Evolutionary conservation across 2,888 invertebrate species (phyloP), one percentile per base, ranked within the genome.

Genomic region (Andrena camellia): DNA sequence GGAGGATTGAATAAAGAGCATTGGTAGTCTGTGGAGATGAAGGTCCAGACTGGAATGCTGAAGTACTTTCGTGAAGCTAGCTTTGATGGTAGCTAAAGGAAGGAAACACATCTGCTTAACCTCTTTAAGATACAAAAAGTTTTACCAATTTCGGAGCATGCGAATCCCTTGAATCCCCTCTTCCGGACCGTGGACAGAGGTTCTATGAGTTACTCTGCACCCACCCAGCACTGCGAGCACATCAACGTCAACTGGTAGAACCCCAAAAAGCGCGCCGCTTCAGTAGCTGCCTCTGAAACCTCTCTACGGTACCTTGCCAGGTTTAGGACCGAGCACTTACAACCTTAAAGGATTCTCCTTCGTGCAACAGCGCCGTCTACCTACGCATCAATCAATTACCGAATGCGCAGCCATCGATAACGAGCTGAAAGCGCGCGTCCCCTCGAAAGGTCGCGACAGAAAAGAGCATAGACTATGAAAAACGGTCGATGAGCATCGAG

Each of bases 401-500:
- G 17, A 67, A 62, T 68, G 26, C 67, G 42, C 33, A 5, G 17
- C 79, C 54, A 62, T 67, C 78, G 67, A 72, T 81, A 81, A 79
- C 50, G 57, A 79, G 67, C 62, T 72, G 54, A 72, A 68, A 72
- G 72, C 79, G n/a, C 17, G 13, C 17, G 57, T 48, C 54, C 26
- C 35, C 54, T 54, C 52, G 54, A 68, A 23, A 66, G 62, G 62
- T 20, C 52, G 54, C 29, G 67, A 60, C 64, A 23, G 71, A 68
- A 83, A 83, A 86, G 75, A 75, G 83, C 83, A 85, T 85, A 75
- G 69, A 54, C 77, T 83, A 80, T 83, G 72, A 84, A 81, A 78
- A 81, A 83, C 83, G 78, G 67, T 84, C 80, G 69, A 81, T 75
- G 86, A 81, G 70, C 76, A 76, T 69, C 76, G 80, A n/a, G 57